Conservation (phyloP, 2,113 vertebrate species). For the Nerophis lumbriciformis region DNA sequence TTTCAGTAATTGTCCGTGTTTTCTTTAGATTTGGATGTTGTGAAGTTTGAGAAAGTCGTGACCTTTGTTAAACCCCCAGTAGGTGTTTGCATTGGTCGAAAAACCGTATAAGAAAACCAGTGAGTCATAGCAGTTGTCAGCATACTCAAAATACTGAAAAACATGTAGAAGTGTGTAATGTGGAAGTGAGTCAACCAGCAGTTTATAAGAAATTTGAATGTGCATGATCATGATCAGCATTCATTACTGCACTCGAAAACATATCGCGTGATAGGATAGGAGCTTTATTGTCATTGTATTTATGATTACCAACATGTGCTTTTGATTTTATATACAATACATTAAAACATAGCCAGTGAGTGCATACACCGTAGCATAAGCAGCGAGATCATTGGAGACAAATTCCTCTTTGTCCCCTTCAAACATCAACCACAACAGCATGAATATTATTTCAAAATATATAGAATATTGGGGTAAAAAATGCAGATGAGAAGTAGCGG, state of each 20-base stretch:
- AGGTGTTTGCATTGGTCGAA: not conserved
- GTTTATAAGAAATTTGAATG: constrained; percentile 56
- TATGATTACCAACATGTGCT: not conserved
- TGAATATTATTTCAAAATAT: too few relatives aligned
- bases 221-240: not conserved
- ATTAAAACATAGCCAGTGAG: not conserved
- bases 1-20: too few relatives aligned
- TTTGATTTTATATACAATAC: not conserved
- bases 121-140: constrained; percentile 17
- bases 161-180: not conserved
- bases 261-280: not conserved
- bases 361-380: constrained; percentile 5
- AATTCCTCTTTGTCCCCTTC: not conserved
- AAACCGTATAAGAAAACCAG: constrained; percentile 16
- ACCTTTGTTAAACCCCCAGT: not conserved
- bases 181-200: constrained; percentile 33
- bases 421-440: not conserved
- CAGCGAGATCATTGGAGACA: not conserved
- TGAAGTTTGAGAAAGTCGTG: not conserved
- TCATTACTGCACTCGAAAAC: not conserved
- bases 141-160: constrained; percentile 22
- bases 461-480: too few relatives aligned
- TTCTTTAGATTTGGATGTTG: too few relatives aligned
- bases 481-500: too few relatives aligned
- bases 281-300: not conserved